Percentiles rank a stretch among this genome's conserved stretches.
Conservation (phyloP, 2,797 vertebrate species). For the Chelon labrosus region DNA sequence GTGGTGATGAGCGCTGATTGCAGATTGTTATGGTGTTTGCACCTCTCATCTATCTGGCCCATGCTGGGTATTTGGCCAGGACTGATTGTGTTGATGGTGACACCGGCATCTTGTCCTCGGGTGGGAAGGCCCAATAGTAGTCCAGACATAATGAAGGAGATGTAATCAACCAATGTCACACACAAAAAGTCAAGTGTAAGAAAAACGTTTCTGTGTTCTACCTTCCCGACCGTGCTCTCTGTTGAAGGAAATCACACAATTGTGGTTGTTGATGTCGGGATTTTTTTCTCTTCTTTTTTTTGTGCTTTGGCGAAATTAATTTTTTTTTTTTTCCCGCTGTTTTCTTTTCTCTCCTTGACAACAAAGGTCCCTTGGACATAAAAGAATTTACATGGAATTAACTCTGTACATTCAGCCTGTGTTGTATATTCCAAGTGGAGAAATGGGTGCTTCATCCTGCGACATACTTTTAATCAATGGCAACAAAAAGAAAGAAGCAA, state of each 20-base stretch:
- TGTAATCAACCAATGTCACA: slow-evolving; percentile 83
- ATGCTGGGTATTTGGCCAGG: slow-evolving; percentile 87
- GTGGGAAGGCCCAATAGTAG: slow-evolving; percentile 78
- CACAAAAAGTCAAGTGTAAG: slow-evolving; percentile 73
- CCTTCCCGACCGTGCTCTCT: slow-evolving; percentile 48
- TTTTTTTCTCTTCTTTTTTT: slow-evolving; percentile 27
- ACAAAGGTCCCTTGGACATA: slow-evolving; percentile 58
- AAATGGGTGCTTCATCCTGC: slow-evolving; percentile 61
- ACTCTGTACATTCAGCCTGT: slow-evolving; percentile 55
- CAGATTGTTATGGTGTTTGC: slow-evolving; percentile 90
- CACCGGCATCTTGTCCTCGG: slow-evolving; percentile 73
- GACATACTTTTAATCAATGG: slow-evolving; percentile 85
- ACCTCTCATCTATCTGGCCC: slow-evolving; percentile 84
- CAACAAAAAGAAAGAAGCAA: slow-evolving; percentile 80
- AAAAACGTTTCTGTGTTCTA: slow-evolving; percentile 55
- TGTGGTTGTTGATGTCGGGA: slow-evolving; percentile 30
- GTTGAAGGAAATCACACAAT: slow-evolving; percentile 64
- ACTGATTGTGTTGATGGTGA: slow-evolving; percentile 89
- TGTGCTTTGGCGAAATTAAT: slow-evolving; percentile 22
- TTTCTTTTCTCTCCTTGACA: slow-evolving; percentile 22
- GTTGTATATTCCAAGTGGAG: slow-evolving; percentile 51
- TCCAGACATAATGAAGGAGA: slow-evolving; percentile 83
- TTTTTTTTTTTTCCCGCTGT: not conserved
- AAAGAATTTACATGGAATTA: slow-evolving; percentile 75
- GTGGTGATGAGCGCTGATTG: slow-evolving; percentile 88